A percentile compares a stretch with the other conserved stretches of the same genome.
Evolutionary conservation across 1,140 invertebrate genomes (phyloP).

Genomic region (Cotesia typhae): DNA sequence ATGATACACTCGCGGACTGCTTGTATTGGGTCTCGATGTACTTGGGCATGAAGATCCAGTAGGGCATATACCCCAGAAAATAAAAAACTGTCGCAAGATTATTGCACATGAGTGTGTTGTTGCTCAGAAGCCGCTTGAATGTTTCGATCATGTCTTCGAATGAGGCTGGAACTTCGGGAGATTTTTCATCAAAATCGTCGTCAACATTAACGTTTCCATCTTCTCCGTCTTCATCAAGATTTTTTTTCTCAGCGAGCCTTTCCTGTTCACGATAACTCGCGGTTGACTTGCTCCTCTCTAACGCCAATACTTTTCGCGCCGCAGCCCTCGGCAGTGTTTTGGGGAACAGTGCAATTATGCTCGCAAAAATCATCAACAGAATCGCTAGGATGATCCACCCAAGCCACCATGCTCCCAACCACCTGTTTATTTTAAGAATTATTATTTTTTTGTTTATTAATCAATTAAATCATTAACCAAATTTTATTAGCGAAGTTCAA

Average conservation of each 20-base stretch:
- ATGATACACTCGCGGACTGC: constrained; percentile 75
- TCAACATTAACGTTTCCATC: constrained; percentile 44
- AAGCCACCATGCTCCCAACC: constrained; percentile 83
- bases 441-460: background rate
- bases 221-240: constrained; percentile 40
- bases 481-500: background rate
- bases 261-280: constrained; percentile 39
- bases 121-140: constrained; percentile 71
- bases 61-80: constrained; percentile 77
- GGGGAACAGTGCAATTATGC: constrained; percentile 73
- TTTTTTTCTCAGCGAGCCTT: background rate
- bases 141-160: constrained; percentile 71
- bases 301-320: constrained; percentile 65
- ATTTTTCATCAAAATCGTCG: constrained; percentile 38
- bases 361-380: constrained; percentile 70
- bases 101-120: constrained; percentile 75
- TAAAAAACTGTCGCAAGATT: constrained; percentile 75
- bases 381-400: constrained; percentile 79
- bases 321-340: constrained; percentile 72
- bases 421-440: constrained; percentile 54
- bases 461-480: no score
- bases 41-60: constrained; percentile 80
- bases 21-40: constrained; percentile 81
- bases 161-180: constrained; percentile 62
- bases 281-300: constrained; percentile 59